A percentile compares a stretch with the other conserved stretches of the same genome.
Evolutionary conservation across 2,797 vertebrate genomes (phyloP).

Genomic region (Chromobotia macracanthus): DNA sequence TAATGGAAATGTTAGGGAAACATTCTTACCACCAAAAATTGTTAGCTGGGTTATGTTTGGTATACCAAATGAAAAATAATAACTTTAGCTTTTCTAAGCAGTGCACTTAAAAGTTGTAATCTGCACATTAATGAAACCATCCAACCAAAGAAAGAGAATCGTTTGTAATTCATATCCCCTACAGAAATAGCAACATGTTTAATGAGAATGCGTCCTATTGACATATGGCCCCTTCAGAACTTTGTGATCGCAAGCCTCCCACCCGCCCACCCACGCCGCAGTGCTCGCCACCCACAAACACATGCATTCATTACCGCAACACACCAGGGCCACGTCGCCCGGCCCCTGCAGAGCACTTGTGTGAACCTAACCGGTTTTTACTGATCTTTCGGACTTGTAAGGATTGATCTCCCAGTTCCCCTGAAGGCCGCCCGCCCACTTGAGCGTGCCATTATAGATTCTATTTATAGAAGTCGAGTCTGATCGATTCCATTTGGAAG

Average conservation of each 20-base stretch:
- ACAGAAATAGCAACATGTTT: slow-evolving; percentile 22
- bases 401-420: slow-evolving; percentile 66
- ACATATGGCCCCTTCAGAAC: slow-evolving; percentile 36
- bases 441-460: slow-evolving; percentile 50
- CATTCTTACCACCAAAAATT: no score
- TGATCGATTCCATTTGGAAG: slow-evolving; percentile 54
- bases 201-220: slow-evolving; percentile 33
- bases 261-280: slow-evolving; percentile 18
- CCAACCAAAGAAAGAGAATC: background rate
- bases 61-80: background rate
- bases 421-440: slow-evolving; percentile 60
- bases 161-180: background rate
- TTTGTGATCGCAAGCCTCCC: slow-evolving; percentile 36
- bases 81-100: no score
- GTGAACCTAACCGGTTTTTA: slow-evolving; percentile 48
- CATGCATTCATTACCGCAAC: slow-evolving; percentile 34
- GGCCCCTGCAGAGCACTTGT: slow-evolving; percentile 29
- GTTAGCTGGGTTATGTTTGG: no score
- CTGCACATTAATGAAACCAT: background rate
- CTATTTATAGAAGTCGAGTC: slow-evolving; percentile 56
- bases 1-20: no score
- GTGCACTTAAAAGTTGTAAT: background rate
- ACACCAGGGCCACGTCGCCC: slow-evolving; percentile 1
- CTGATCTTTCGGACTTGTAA: slow-evolving; percentile 55
- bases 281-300: slow-evolving; percentile 41